A percentile compares a stretch with the other conserved stretches of the same genome.
Evolutionary conservation across 2,888 invertebrate genomes (phyloP).

Genomic region (Heliconius charithonia): DNA sequence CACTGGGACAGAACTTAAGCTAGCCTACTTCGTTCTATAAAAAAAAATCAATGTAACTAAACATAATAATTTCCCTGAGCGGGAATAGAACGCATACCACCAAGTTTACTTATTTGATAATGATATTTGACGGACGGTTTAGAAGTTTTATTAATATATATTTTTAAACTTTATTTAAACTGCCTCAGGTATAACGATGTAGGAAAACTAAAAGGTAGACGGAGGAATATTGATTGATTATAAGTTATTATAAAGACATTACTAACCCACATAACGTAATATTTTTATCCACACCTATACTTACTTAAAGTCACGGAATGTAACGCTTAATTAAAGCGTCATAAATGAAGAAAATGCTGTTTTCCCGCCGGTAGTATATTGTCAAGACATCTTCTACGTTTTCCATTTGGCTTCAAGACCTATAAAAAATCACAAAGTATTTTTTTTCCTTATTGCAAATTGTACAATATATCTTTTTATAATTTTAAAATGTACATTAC

Average conservation of each 20-base stretch:
- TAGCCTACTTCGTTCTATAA: too few relatives aligned
- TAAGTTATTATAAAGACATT: conserved; percentile 13
- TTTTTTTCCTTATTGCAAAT: too few relatives aligned
- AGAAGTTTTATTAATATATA: not conserved
- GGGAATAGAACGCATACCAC: not conserved
- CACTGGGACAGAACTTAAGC: too few relatives aligned
- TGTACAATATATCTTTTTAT: too few relatives aligned
- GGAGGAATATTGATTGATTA: conserved; percentile 10
- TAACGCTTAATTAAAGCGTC: not conserved
- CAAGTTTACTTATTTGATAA: not conserved
- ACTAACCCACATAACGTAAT: not conserved
- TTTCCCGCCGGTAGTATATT: not conserved
- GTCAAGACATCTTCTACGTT: too few relatives aligned
- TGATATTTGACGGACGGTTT: not conserved
- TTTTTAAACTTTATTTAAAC: not conserved
- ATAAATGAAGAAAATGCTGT: not conserved
- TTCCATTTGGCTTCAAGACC: too few relatives aligned
- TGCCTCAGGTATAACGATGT: not conserved
- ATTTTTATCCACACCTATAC: not conserved
- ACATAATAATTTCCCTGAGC: not conserved
- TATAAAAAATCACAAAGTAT: too few relatives aligned
- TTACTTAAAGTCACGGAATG: not conserved
- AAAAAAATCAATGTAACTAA: not conserved
- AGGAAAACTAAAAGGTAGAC: not conserved
- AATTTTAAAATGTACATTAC: too few relatives aligned